Conservation (phyloP, 2,888 invertebrate genomes). For the Saturnia pavonia region DNA sequence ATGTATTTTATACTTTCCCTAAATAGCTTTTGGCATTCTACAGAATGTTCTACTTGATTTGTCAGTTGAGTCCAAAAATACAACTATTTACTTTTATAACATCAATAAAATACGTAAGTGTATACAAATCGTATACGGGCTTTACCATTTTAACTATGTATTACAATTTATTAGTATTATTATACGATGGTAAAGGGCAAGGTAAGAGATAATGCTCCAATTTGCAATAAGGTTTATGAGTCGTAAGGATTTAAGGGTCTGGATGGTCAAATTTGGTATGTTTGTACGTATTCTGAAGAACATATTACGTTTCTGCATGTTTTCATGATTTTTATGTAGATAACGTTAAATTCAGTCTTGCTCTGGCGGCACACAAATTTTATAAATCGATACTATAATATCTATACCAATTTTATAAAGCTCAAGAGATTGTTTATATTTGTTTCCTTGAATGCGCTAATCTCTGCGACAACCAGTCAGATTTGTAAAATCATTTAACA, state of each 20-base stretch:
- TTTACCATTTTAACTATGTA: neutral
- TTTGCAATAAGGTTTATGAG: slow-evolving; percentile 66
- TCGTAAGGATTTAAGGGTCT: slow-evolving; percentile 34
- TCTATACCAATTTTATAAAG: too few species aligned
- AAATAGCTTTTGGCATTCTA: too few species aligned
- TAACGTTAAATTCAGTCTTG: neutral
- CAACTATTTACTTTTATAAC: neutral
- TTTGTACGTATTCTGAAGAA: neutral
- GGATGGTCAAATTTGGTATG: neutral
- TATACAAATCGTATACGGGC: slow-evolving; percentile 21
- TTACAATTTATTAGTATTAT: slow-evolving; percentile 8
- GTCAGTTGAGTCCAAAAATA: slow-evolving; percentile 1
- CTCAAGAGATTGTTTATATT: too few species aligned
- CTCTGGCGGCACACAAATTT: too few species aligned
- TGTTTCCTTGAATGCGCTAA: too few species aligned
- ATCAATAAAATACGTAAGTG: neutral
- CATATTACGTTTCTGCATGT: neutral
- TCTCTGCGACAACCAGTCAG: too few species aligned
- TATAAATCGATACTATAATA: too few species aligned
- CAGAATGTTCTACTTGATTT: too few species aligned
- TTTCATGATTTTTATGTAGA: neutral
- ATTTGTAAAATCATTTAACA: too few species aligned
- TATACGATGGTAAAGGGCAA: slow-evolving; percentile 26
- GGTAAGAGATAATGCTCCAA: slow-evolving; percentile 59
- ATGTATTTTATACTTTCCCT: too few species aligned